Conservation (phyloP, 2,797 vertebrate genomes). For the Spinus olivaceus region DNA sequence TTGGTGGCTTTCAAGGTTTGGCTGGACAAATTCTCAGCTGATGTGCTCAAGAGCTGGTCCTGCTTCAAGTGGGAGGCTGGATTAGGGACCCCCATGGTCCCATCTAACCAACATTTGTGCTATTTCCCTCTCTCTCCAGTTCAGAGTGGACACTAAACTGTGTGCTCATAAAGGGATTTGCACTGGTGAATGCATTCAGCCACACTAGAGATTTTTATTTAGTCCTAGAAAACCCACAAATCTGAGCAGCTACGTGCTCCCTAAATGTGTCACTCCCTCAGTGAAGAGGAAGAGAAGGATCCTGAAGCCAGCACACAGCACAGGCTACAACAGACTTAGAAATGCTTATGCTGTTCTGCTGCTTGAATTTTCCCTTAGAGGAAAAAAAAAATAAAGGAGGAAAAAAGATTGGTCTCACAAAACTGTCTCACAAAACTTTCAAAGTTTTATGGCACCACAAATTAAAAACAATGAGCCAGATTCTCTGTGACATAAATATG, state of each 20-base stretch:
- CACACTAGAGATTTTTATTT: slow-evolving; percentile 39
- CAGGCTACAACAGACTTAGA: not conserved
- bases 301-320: not conserved
- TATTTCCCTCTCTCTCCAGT: not conserved
- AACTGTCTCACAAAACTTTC: slow-evolving; percentile 2
- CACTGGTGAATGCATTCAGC: not conserved
- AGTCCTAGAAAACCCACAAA: slow-evolving; percentile 39
- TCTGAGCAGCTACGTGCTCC: not conserved
- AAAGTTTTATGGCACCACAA: not conserved
- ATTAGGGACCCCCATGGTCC: not conserved
- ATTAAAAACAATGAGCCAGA: slow-evolving; percentile 21
- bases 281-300: not conserved
- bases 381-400: not conserved
- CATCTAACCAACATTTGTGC: not conserved
- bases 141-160: slow-evolving; percentile 9
- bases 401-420: not conserved
- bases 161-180: slow-evolving; percentile 24
- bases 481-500: not conserved
- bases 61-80: not conserved
- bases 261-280: not conserved
- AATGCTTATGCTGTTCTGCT: not conserved
- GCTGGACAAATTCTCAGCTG: not conserved
- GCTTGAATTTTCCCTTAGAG: not conserved
- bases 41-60: not conserved
- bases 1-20: not conserved